Evolutionary conservation across 2,888 invertebrate genomes (phyloP), one percentile per base, ranked within the genome.

Genomic region (Drosophila greeni): DNA sequence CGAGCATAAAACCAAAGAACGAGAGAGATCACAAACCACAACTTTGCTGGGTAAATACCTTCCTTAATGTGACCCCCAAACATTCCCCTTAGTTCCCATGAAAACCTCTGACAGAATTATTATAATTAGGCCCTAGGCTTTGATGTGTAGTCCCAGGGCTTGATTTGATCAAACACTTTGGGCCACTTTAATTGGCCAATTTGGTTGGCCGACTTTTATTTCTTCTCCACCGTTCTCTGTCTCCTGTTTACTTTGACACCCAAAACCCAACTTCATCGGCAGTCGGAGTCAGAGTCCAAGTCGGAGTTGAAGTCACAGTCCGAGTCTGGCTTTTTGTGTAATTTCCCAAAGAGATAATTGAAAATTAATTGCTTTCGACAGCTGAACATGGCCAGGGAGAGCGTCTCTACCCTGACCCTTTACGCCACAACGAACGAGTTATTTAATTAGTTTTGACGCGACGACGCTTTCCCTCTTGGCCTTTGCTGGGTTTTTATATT

Each of bases 351-450:
- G 48, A 76, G 78, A 75, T 81, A 81, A 81, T 81, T 81, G 83
- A 81, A 81, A 81, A 83, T 81, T 81, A 81, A 81, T 83, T 81
- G 80, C 83, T 70, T 78, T 69, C 75, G 78, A 83, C 83, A 81
- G 78, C 78, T 57, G 78, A 75, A 73, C 81, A 76, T 75, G 78
- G 37, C 60, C 60, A 31, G 40, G 54, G 54, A 53, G 59, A 59
- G 52, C 48, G 24, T 16, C 37, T 14, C 37, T 29, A n/a, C 39
- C 51, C 18, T 18, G 6, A 26, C 29, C 16, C 34, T 57, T 57
- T 31, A 45, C 47, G 37, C 57, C 47, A 40, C 57, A 37, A 26
- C 48, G 42, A 65, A 79, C 83, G 83, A 75, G 80, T 80, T 80
- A 73, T 82, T 82, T 83, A 80, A 80, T 83, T 83, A 83, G 71